Evolutionary conservation across 1,140 invertebrate species (phyloP), one percentile per base, ranked within the genome.

Genomic region (Eriocheir sinensis): DNA sequence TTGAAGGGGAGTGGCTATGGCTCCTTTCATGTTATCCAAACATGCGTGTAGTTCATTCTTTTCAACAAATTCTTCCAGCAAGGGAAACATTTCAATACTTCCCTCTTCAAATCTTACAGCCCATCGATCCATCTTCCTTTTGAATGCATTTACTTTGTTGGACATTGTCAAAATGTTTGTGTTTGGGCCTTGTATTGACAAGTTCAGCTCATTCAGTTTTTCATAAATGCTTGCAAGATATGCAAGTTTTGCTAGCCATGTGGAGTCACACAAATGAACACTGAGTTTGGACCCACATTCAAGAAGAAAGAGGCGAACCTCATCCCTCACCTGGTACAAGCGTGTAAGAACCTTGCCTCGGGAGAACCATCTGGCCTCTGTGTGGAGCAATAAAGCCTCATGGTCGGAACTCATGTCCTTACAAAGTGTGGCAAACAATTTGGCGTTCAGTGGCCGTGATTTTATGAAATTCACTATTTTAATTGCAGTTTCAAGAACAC

Each of bases 281-380:
- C 17, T 60, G 17, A 60, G 53, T 60, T 6, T 27, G 53, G 53
- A 60, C 53, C 53, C 53, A 3, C 8, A 60, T 60, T 60, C 8
- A 60, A 60, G 21, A 60, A 60, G 17, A 27, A 60, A 60, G 53
- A 60, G 53, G 21, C 44, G 44, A 48, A 48, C 44, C 44, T 48
- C 44, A 48, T 48, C 44, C 44, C 44, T 48, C 44, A 48, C 44
- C 88, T 44, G 27, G 95, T n/a, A 96, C 91, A 96, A 72, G 93
- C 95, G 95, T 60, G 92, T 95, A 40, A 96, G 91, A 88, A 96
- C 96, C 38, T 96, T 93, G 89, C 96, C 94, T 44, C 96, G 94
- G 53, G 53, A 60, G 53, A 60, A 21, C 17, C 53, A 60, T 6
- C 53, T 60, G 53, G 21, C 17, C 8, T 60, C 53, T 60, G 53